Percentiles rank a stretch among this genome's conserved stretches.
Conservation (phyloP, 2,797 vertebrate species). For the Zalophus californianus region DNA sequence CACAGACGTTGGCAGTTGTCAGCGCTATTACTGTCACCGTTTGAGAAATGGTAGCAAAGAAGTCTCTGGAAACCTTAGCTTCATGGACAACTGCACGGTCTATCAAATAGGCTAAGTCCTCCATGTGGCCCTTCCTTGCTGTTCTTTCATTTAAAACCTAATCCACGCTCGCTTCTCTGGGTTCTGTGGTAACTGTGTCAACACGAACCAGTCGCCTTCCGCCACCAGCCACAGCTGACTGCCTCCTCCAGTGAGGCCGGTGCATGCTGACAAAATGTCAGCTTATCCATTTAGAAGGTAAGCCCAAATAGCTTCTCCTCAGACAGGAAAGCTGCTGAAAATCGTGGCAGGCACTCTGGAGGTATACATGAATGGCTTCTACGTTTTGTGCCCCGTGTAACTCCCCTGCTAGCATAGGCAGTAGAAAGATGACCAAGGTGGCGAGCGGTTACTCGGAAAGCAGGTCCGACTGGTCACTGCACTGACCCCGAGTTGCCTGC, state of each 20-base stretch:
- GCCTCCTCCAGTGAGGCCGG: not conserved
- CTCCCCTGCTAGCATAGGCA: not conserved
- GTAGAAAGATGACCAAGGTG: not conserved
- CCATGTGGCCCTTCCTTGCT: not conserved
- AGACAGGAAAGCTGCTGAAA: not conserved
- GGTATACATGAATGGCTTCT: not conserved
- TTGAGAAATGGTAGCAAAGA: not conserved
- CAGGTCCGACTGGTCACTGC: not conserved
- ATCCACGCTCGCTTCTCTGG: not conserved
- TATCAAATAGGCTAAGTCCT: not conserved
- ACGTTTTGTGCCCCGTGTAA: not conserved
- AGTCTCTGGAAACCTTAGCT: not conserved
- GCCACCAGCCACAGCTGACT: fast-evolving
- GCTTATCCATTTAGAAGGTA: not conserved
- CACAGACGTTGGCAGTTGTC: not conserved
- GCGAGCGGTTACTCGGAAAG: not conserved
- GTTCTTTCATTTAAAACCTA: not conserved
- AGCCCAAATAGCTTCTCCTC: not conserved
- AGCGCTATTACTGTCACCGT: not conserved
- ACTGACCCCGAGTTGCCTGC: not conserved
- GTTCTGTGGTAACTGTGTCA: not conserved
- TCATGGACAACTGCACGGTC: not conserved
- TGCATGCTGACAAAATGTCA: not conserved
- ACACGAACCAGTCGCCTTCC: not conserved
- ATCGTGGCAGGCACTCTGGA: not conserved